Conservation (phyloP, 2,797 vertebrate genomes). For the Acrossocheilus fasciatus region DNA sequence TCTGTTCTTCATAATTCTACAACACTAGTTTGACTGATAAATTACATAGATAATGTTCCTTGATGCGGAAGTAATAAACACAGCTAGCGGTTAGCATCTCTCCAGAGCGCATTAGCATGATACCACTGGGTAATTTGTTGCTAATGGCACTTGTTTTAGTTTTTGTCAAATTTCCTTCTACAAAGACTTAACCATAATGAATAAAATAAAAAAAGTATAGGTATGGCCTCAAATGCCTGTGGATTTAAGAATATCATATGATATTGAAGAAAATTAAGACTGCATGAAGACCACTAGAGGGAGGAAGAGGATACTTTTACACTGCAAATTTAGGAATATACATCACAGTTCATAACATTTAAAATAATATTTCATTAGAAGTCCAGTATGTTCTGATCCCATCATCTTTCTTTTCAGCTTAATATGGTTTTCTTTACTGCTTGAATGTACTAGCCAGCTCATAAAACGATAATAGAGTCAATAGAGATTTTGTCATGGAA, state of each 20-base stretch:
- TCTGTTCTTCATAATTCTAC: neutral
- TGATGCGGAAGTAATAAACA: conserved; percentile 12
- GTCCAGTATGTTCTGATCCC: too few species aligned
- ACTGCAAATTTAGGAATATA: neutral
- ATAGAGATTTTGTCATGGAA: neutral
- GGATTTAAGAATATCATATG: neutral
- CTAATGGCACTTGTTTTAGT: conserved; percentile 14
- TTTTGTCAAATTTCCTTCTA: neutral
- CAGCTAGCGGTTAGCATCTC: neutral
- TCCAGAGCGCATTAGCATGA: neutral
- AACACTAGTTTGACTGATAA: neutral
- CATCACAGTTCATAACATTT: neutral
- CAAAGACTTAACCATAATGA: neutral
- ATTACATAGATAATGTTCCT: neutral
- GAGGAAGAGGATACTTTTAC: neutral
- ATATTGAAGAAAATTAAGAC: neutral
- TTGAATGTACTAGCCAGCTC: neutral
- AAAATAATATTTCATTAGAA: neutral
- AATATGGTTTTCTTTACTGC: neutral
- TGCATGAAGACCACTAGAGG: conserved; percentile 12
- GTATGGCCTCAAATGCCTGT: neutral
- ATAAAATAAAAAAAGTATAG: neutral
- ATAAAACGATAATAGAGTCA: neutral
- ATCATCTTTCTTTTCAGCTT: neutral
- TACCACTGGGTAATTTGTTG: neutral